Evolutionary conservation across 2,888 invertebrate species (phyloP).

Genomic region (Aethes cnicana): DNA sequence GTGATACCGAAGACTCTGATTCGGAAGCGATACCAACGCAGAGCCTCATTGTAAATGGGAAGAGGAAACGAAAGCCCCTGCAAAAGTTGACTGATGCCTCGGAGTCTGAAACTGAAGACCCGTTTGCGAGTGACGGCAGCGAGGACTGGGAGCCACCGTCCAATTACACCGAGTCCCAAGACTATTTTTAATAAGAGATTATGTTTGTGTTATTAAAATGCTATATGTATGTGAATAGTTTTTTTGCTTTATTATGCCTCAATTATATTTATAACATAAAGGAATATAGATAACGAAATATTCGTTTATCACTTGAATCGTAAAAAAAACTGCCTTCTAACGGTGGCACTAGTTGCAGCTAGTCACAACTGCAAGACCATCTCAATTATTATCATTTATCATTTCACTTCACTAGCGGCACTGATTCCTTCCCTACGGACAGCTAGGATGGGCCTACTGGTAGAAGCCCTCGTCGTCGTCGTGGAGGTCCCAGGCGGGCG

Average conservation of each 20-base stretch:
- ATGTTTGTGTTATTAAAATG: too few species aligned
- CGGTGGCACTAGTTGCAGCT: too few species aligned
- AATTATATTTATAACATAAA: too few species aligned
- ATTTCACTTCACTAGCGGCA: too few species aligned
- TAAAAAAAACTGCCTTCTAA: too few species aligned
- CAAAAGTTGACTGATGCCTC: constrained; percentile 37
- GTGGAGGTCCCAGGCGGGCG: constrained; percentile 19
- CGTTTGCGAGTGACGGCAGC: constrained; percentile 31
- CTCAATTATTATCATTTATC: too few species aligned
- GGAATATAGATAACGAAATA: too few species aligned
- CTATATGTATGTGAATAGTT: too few species aligned
- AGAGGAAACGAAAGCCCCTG: constrained; percentile 53
- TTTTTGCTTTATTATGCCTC: too few species aligned
- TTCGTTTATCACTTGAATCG: too few species aligned
- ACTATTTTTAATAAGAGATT: constrained; percentile 8
- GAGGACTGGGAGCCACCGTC: constrained; percentile 31
- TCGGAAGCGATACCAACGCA: constrained; percentile 33
- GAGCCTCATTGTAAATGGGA: constrained; percentile 44
- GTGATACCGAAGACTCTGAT: neutral
- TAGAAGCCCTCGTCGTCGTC: constrained; percentile 68
- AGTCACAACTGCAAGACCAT: too few species aligned
- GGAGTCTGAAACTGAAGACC: constrained; percentile 14
- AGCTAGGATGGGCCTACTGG: constrained; percentile 31
- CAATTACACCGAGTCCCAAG: constrained; percentile 1
- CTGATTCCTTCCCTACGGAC: too few species aligned